A percentile compares a stretch with the other conserved stretches of the same genome.
phyloP scores from a whole-genome alignment of 2,888 invertebrate genomes.

The Anodontia alba region DNA sequence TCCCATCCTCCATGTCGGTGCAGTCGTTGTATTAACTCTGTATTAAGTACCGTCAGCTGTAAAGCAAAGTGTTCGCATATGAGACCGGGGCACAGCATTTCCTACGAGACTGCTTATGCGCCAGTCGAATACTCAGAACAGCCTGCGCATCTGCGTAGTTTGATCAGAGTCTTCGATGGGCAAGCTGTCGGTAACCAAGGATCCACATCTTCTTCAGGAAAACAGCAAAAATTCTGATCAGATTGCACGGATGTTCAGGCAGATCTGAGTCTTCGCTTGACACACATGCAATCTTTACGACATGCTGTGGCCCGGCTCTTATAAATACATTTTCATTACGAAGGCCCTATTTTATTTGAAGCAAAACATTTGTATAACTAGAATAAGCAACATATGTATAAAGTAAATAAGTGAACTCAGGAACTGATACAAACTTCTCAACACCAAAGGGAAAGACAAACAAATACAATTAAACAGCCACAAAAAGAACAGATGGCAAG shows the following conservation, averaged over 20 bases:
- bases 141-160: neutral
- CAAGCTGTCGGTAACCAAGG: neutral
- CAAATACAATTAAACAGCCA: no score
- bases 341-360: no score
- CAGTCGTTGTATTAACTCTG: conserved; percentile 30
- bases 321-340: no score
- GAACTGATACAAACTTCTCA: no score
- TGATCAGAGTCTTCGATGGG: neutral
- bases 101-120: neutral
- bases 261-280: neutral
- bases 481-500: no score
- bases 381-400: no score
- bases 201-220: no score
- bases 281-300: neutral
- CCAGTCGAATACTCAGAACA: no score
- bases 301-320: neutral
- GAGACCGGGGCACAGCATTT: neutral
- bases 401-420: no score
- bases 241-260: neutral
- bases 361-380: no score
- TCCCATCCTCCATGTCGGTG: conserved; percentile 27
- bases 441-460: no score
- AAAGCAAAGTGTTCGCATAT: conserved; percentile 5
- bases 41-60: conserved; percentile 48
- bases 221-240: no score